Base-by-base conservation (phyloP, 2,113 vertebrate species). In the Ibidorhyncha struthersii region DNA sequence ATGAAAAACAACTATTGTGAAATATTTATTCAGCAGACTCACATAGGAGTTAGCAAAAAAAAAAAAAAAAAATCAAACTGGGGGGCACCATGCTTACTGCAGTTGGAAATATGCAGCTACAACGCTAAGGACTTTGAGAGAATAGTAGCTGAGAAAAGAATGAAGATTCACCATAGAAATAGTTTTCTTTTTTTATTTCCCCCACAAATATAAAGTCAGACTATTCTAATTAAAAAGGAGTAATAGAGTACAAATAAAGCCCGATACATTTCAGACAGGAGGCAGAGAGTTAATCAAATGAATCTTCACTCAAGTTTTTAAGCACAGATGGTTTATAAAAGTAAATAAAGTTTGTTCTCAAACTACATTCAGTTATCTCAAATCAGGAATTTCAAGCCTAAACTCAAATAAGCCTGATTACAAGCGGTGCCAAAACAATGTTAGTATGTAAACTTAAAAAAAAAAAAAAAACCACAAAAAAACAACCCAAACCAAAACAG, bases 381-480 rank as follows among this genome's bases (percentile, higher is more conserved):
- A 14, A 19, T 11, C 43, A 90, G 88, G 85, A 90, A 86, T 82
- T 34, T 32, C 89, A 95, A 95, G 90, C 80, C 80, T 83, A 59
- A 86, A 36, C 47, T 63, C 45, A 17, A 43, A 45, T 6, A 14
- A 91, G 47, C 30, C 76, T 7, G 40, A 52, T 13, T 38, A 40
- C 61, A 25, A 55, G 63, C n/a, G 40, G 32, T 29, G 47, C 76
- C 85, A 71, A 45, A 43, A 63, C 65, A 82, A 32, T 32, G 21
- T 5, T 2, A 29, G 43, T 27, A 49, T 8, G 45, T 14, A 72
- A 89, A 61, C 20, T 15, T 22, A 4, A 55, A 45, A 32, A 36
- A 81, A 55, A 45, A 32, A 36, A 81, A 16, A 40, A 17, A 49
- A 8, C 8, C 4, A 40, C 13, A 14, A 43, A 43, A 14, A 43